phyloP scores from a whole-genome alignment of 2,113 vertebrate species.

The Forbesichthys papilliferus region DNA sequence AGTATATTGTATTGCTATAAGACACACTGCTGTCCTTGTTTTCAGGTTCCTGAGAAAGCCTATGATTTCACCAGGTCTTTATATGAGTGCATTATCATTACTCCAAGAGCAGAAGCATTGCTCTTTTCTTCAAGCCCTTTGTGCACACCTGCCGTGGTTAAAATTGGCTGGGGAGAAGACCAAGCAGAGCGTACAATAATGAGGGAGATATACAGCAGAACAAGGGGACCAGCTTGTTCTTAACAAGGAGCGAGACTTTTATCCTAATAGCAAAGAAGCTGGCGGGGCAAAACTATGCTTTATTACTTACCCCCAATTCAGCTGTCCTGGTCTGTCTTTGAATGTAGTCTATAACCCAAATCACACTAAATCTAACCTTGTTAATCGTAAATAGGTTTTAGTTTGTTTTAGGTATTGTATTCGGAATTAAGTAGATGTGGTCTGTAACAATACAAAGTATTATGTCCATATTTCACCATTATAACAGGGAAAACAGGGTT shows the following conservation, averaged over 20 bases:
- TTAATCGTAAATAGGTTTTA: constrained; percentile 51
- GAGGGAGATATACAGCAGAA: constrained; percentile 53
- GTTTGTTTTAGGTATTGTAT: constrained; percentile 42
- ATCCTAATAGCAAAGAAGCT: constrained; percentile 32
- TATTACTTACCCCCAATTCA: constrained; percentile 1
- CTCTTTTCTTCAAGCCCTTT: constrained; percentile 61
- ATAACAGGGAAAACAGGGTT: constrained; percentile 3
- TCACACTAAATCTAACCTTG: constrained; percentile 25
- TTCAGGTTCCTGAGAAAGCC: constrained; percentile 32
- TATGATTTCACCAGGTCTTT: constrained; percentile 34
- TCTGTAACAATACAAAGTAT: constrained; percentile 43
- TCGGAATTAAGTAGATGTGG: constrained; percentile 21
- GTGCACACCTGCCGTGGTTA: constrained; percentile 56
- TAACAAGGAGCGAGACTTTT: constrained; percentile 60
- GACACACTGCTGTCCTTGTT: constrained; percentile 21
- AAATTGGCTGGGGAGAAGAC: constrained; percentile 29
- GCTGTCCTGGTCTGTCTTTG: constrained; percentile 21
- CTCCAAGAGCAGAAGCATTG: constrained; percentile 64
- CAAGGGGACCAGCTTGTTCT: constrained; percentile 31
- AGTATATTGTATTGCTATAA: constrained; percentile 20
- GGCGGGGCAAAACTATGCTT: constrained; percentile 7
- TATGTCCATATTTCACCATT: too few species aligned
- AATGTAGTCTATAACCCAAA: constrained; percentile 33
- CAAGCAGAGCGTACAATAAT: constrained; percentile 58
- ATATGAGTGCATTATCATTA: constrained; percentile 62